Conservation (phyloP, 2,797 vertebrate species). For the Molossus molossus region DNA sequence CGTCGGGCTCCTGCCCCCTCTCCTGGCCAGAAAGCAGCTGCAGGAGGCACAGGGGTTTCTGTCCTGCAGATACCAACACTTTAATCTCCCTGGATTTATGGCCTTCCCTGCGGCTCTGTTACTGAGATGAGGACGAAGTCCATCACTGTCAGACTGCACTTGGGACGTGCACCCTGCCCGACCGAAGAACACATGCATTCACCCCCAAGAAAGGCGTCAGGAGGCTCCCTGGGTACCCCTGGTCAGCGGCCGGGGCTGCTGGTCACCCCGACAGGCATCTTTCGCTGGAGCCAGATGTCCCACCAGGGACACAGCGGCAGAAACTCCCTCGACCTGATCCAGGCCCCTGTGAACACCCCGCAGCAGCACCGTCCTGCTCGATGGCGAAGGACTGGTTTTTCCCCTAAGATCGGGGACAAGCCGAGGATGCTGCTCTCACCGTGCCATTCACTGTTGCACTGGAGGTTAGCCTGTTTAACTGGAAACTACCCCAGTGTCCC, state of each 20-base stretch:
- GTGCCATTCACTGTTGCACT: neutral
- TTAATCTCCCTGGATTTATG: constrained; percentile 52
- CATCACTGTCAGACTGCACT: neutral
- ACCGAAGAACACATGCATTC: neutral
- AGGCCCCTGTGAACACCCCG: neutral
- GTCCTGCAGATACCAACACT: neutral
- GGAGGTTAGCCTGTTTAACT: neutral
- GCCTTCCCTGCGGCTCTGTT: neutral
- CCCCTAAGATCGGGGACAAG: neutral
- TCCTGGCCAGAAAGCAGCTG: neutral
- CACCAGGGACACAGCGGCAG: neutral
- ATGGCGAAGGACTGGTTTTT: accelerated
- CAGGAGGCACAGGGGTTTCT: neutral
- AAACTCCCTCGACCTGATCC: too few species aligned
- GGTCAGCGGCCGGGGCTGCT: neutral
- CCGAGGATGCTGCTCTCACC: accelerated
- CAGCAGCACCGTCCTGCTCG: accelerated
- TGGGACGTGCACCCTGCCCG: accelerated
- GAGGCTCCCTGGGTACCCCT: neutral
- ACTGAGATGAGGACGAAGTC: neutral
- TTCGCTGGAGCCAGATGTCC: neutral
- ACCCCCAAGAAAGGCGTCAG: accelerated
- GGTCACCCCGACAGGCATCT: neutral
- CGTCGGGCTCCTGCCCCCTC: neutral
- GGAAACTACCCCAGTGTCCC: neutral